These are phyloP conservation scores for Cosmia pyralina DNA, from an alignment of 2,888 invertebrate genomes.

Conservation along the genomic window DNA sequence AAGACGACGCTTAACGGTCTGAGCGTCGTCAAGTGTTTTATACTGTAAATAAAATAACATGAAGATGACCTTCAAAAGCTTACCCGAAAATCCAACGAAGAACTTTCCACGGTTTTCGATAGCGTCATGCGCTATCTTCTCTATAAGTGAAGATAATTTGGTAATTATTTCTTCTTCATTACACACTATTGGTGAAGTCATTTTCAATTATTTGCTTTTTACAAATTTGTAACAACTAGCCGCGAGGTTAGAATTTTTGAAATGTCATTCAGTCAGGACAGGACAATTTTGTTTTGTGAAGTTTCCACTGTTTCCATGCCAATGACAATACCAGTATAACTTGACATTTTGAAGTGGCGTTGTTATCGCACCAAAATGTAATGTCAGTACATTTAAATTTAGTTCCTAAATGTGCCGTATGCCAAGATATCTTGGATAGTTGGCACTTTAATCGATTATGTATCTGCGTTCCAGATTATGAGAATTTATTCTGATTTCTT, in stretches of 20 bases:
- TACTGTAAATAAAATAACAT: not conserved
- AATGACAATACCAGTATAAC: not conserved
- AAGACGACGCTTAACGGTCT: not conserved
- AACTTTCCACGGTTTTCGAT: conserved; percentile 92
- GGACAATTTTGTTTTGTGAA: not conserved
- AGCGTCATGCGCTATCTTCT: conserved; percentile 92
- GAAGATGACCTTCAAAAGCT: conserved; percentile 63
- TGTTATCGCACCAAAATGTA: not conserved
- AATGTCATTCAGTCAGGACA: conserved; percentile 38
- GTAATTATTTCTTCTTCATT: conserved; percentile 90
- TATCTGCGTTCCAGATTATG: conserved; percentile 8
- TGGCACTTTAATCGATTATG: not conserved
- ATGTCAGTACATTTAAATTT: not conserved
- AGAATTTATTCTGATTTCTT: too few species aligned
- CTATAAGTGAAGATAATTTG: conserved; percentile 91
- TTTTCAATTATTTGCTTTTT: conserved; percentile 66
- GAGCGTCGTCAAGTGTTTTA: not conserved
- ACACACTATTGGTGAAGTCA: conserved; percentile 86
- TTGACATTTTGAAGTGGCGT: conserved; percentile 4
- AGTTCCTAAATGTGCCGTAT: not conserved
- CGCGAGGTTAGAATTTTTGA: conserved; percentile 51
- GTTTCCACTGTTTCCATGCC: conserved; percentile 8
- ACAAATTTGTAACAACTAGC: conserved; percentile 32
- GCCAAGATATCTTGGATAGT: not conserved
- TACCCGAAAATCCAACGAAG: conserved; percentile 95